Evolutionary conservation across 1,140 invertebrate genomes (phyloP).

Genomic region (Drosophila ficusphila): DNA sequence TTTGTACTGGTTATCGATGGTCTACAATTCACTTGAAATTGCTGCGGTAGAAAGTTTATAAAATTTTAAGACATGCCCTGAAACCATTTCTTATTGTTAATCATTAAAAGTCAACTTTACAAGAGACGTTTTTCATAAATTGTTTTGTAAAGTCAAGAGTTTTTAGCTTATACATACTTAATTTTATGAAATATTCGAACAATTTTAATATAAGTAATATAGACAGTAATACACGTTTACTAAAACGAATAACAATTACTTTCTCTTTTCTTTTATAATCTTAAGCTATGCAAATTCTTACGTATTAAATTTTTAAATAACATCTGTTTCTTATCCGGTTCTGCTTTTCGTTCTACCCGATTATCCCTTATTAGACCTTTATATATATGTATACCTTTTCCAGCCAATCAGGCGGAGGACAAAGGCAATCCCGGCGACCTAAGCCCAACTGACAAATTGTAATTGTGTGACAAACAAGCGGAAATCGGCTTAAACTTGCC

Average conservation of each 20-base stretch:
- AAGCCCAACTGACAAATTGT: slow-evolving; percentile 73
- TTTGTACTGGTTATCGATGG: slow-evolving; percentile 26
- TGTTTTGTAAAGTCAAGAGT: too few species aligned
- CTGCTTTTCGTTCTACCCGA: slow-evolving; percentile 16
- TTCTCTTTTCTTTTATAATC: too few species aligned
- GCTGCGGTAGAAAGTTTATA: not conserved
- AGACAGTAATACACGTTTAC: too few species aligned
- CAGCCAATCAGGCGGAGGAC: slow-evolving; percentile 21
- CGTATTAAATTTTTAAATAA: not conserved
- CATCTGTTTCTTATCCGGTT: slow-evolving; percentile 14
- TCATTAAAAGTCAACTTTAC: not conserved
- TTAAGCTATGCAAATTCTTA: not conserved
- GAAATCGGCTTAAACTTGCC: slow-evolving; percentile 72
- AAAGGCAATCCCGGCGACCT: slow-evolving; percentile 28
- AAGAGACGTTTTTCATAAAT: too few species aligned
- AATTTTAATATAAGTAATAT: too few species aligned
- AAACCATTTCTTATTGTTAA: not conserved
- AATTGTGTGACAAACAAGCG: slow-evolving; percentile 80
- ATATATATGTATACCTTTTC: slow-evolving; percentile 51
- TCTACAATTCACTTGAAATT: not conserved
- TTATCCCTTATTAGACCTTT: slow-evolving; percentile 76
- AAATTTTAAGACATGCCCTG: not conserved
- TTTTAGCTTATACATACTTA: too few species aligned
- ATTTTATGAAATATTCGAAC: too few species aligned
- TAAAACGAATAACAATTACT: too few species aligned